phyloP scores from a whole-genome alignment of 2,888 invertebrate genomes.

The Zonitis immaculata region DNA sequence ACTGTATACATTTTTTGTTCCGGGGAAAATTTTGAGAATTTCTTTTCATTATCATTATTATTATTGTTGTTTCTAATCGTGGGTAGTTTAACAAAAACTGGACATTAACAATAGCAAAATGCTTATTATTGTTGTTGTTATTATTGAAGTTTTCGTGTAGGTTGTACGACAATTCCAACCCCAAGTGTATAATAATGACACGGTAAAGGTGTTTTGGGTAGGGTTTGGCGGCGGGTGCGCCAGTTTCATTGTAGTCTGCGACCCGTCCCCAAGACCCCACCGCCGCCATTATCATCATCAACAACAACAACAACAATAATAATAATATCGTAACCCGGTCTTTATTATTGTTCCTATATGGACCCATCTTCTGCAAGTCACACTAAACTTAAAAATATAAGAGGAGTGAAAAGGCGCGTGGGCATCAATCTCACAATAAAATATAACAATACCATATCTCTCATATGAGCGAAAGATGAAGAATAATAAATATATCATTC shows the following conservation, averaged over 20 bases:
- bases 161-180: slow-evolving; percentile 1
- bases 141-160: not conserved
- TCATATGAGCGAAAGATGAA: not conserved
- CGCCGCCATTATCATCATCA: not conserved
- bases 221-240: slow-evolving; percentile 27
- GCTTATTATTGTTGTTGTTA: not conserved
- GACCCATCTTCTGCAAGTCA: slow-evolving; percentile 31
- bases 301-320: not conserved
- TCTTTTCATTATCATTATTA: too few relatives aligned
- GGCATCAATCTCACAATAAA: slow-evolving; percentile 18
- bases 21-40: not conserved
- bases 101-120: not conserved
- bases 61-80: not conserved
- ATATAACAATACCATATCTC: not conserved
- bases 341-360: slow-evolving; percentile 7
- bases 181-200: slow-evolving; percentile 17
- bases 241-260: slow-evolving; percentile 33
- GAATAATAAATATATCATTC: slow-evolving; percentile 12
- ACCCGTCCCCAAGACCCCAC: slow-evolving; percentile 16
- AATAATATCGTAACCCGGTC: not conserved
- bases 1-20: not conserved
- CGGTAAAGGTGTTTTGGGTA: slow-evolving; percentile 23
- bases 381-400: slow-evolving; percentile 5
- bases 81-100: not conserved
- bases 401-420: slow-evolving; percentile 22